These are phyloP conservation scores for Drosophila suboccidentalis DNA, from an alignment of 2,888 invertebrate species.

Conservation along the genomic window DNA sequence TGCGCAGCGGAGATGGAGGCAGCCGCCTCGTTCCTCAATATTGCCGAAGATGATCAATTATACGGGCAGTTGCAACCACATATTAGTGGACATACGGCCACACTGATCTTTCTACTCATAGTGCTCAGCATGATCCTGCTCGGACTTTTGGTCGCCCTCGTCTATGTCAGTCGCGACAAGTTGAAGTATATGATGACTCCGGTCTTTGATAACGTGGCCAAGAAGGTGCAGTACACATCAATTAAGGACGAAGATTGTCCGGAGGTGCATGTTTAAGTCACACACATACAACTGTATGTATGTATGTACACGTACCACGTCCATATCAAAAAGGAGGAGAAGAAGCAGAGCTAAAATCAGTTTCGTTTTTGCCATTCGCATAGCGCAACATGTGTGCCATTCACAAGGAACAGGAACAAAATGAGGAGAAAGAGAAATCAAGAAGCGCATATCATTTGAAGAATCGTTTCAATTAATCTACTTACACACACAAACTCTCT, in stretches of 20 bases:
- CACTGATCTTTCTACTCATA: constrained; percentile 86
- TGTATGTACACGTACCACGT: constrained; percentile 30
- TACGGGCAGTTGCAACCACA: constrained; percentile 65
- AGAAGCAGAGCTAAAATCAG: constrained; percentile 35
- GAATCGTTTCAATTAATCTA: constrained; percentile 36
- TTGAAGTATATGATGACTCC: constrained; percentile 88
- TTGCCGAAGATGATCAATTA: constrained; percentile 71
- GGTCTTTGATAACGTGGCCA: constrained; percentile 88
- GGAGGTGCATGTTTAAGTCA: constrained; percentile 85
- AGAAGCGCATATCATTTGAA: constrained; percentile 50
- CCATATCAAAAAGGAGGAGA: constrained; percentile 40
- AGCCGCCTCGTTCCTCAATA: constrained; percentile 79
- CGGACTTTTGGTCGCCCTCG: constrained; percentile 87
- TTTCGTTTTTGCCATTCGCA: constrained; percentile 71
- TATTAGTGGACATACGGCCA: constrained; percentile 84
- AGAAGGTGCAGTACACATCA: constrained; percentile 91
- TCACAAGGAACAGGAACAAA: constrained; percentile 45
- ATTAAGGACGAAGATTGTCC: constrained; percentile 88
- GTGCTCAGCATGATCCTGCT: constrained; percentile 87
- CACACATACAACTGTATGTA: not conserved
- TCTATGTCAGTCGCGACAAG: constrained; percentile 88
- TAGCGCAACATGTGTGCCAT: constrained; percentile 73
- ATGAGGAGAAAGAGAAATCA: constrained; percentile 9
- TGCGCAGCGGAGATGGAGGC: constrained; percentile 82
- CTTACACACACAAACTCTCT: constrained; percentile 24